phyloP scores from a whole-genome alignment of 2,113 vertebrate species.

The Corydoras sp. region DNA sequence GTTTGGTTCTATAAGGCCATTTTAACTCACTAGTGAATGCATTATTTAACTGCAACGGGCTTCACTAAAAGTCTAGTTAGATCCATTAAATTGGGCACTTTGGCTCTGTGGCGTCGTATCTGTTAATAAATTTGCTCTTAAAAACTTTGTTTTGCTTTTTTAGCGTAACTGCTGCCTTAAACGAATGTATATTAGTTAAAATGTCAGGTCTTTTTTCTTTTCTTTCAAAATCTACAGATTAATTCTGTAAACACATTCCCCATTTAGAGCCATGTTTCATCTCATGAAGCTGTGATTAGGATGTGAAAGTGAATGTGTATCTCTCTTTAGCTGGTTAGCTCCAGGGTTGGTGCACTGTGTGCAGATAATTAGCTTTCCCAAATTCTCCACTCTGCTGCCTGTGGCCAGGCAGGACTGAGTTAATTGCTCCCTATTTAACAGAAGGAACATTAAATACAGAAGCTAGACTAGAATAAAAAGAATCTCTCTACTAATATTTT shows the following conservation, averaged over 20 bases:
- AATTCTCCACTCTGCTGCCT: conserved; percentile 33
- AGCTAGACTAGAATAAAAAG: conserved; percentile 23
- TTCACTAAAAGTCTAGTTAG: no score
- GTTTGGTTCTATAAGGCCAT: no score
- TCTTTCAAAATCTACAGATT: background rate
- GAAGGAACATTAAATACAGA: conserved; percentile 33
- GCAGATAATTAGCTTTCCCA: conserved; percentile 38
- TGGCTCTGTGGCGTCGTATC: no score
- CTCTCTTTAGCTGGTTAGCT: conserved; percentile 26
- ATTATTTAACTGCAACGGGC: no score
- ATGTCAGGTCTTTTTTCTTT: background rate
- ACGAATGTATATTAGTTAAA: background rate
- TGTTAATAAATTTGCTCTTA: no score
- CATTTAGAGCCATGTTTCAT: conserved; percentile 16
- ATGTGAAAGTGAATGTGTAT: conserved; percentile 27
- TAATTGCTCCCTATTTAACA: conserved; percentile 35
- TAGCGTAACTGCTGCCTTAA: no score
- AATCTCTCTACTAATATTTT: background rate
- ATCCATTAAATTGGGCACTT: no score
- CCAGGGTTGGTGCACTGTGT: conserved; percentile 31
- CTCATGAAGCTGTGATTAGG: conserved; percentile 24
- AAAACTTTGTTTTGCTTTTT: no score
- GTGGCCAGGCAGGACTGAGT: conserved; percentile 33
- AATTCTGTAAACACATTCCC: conserved; percentile 17
- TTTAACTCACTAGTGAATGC: no score